A percentile compares a stretch with the other conserved stretches of the same genome.
Evolutionary conservation across 2,888 invertebrate species (phyloP).

Genomic region (Adelognathus sp.): DNA sequence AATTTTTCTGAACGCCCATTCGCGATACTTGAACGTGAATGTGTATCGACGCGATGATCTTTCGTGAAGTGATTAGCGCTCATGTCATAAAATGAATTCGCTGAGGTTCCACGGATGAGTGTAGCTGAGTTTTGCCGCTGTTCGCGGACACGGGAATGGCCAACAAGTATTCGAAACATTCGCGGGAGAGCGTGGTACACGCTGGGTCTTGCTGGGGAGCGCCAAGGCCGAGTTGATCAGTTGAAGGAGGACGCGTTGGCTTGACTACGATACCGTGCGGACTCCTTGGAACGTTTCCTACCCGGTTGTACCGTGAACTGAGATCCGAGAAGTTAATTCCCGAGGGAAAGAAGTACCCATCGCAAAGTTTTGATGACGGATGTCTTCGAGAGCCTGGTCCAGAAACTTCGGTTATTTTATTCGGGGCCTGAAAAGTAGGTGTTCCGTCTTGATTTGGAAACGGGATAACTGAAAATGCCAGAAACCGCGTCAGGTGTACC

Average conservation of each 20-base stretch:
- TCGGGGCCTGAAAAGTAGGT: too few species aligned
- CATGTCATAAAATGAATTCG: neutral
- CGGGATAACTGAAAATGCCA: too few species aligned
- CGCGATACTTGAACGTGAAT: neutral
- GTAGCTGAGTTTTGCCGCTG: neutral
- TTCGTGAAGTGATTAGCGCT: neutral
- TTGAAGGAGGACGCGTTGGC: slow-evolving; percentile 57
- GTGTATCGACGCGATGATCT: neutral
- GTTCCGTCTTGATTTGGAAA: too few species aligned
- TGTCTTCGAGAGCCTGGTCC: too few species aligned
- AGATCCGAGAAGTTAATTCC: too few species aligned
- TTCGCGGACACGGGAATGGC: neutral
- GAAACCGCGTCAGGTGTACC: too few species aligned
- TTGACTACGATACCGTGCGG: slow-evolving; percentile 2
- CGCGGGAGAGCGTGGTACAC: slow-evolving; percentile 21
- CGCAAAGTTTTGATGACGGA: too few species aligned
- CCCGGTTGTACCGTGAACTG: too few species aligned
- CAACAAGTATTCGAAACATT: slow-evolving; percentile 55
- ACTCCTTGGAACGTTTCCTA: too few species aligned
- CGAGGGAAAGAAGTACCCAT: too few species aligned
- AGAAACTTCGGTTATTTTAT: too few species aligned
- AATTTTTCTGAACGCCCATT: neutral
- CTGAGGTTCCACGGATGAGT: neutral
- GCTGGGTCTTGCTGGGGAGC: slow-evolving; percentile 40
- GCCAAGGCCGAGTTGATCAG: slow-evolving; percentile 59